A percentile compares a stretch with the other conserved stretches of the same genome.
phyloP scores from a whole-genome alignment of 2,797 vertebrate genomes.

The Megaceryle alcyon region DNA sequence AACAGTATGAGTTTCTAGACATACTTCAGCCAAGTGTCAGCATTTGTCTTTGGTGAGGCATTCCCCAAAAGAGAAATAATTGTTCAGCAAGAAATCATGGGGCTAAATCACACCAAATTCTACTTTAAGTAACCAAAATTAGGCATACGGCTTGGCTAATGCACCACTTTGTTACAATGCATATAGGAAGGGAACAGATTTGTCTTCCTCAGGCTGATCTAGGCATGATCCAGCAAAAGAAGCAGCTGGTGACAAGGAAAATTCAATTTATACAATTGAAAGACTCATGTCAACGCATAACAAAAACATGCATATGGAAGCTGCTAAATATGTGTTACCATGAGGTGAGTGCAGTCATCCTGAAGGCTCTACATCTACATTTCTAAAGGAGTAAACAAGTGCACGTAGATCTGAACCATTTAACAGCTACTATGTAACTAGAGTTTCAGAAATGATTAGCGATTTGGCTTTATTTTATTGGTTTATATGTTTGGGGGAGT shows the following conservation, averaged over 20 bases:
- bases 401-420: background rate
- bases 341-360: background rate
- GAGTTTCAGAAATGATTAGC: background rate
- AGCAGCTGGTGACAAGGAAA: constrained; percentile 13
- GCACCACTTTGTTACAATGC: fast-evolving
- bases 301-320: background rate
- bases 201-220: background rate
- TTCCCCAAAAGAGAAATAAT: background rate
- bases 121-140: background rate
- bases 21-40: background rate
- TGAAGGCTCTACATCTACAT: background rate
- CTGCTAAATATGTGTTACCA: background rate
- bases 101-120: background rate
- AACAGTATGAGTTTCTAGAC: background rate
- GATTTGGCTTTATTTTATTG: background rate
- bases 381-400: background rate
- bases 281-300: background rate
- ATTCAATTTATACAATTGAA: background rate
- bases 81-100: background rate
- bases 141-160: background rate
- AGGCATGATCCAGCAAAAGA: constrained; percentile 4
- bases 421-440: background rate
- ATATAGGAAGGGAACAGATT: background rate
- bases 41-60: background rate
- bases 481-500: background rate